A percentile compares a stretch with the other conserved stretches of the same genome.
These are phyloP conservation scores for Pristis pectinata DNA, from an alignment of 2,797 vertebrate species.

Conservation along the genomic window DNA sequence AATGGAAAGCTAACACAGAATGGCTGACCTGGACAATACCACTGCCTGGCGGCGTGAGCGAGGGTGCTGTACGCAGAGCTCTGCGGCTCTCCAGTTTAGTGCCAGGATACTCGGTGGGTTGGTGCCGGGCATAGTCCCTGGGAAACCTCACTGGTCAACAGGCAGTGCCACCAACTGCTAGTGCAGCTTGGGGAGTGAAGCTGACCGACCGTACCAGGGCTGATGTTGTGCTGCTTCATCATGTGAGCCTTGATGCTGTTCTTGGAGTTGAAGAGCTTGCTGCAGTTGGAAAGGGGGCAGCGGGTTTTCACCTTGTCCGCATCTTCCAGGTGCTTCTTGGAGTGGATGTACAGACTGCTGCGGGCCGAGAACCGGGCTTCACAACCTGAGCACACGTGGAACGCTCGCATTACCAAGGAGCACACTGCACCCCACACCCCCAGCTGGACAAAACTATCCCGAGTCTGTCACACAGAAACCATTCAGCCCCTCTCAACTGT, in stretches of 20 bases:
- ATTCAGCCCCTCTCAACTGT: neutral
- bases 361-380: conserved; percentile 90
- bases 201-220: conserved; percentile 61
- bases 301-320: conserved; percentile 71
- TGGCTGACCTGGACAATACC: no score
- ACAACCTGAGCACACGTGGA: conserved; percentile 66
- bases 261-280: conserved; percentile 85
- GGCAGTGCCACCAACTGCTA: neutral
- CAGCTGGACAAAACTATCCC: neutral
- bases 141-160: neutral
- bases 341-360: conserved; percentile 95
- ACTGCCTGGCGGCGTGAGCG: no score
- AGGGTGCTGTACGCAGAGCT: neutral
- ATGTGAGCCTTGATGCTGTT: conserved; percentile 90
- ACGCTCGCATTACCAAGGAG: neutral
- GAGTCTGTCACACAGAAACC: neutral
- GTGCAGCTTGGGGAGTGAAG: neutral
- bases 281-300: conserved; percentile 82
- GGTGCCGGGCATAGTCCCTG: neutral
- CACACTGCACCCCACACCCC: no score
- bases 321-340: conserved; percentile 91
- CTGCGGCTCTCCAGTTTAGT: no score
- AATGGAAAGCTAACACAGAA: no score
- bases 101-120: neutral
- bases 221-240: conserved; percentile 84